A percentile compares a stretch with the other conserved stretches of the same genome.
These are phyloP conservation scores for Desoria tigrina DNA, from an alignment of 2,888 invertebrate species.

Conservation along the genomic window DNA sequence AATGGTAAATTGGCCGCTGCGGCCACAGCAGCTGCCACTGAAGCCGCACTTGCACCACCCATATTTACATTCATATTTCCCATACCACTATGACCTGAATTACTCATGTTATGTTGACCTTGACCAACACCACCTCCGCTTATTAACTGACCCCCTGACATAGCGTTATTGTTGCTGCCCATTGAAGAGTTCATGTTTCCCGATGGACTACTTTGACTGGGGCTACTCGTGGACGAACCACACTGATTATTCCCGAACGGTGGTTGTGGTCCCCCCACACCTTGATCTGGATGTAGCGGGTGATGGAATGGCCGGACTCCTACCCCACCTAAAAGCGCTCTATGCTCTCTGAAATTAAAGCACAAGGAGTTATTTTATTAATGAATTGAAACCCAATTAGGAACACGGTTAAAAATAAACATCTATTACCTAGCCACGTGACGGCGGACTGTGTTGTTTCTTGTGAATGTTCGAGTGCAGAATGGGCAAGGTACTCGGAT, in stretches of 20 bases:
- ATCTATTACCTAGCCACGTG: constrained; percentile 74
- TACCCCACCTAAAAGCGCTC: constrained; percentile 51
- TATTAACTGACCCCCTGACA: constrained; percentile 43
- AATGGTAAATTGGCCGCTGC: constrained; percentile 43
- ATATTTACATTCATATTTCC: constrained; percentile 47
- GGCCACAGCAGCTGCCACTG: constrained; percentile 46
- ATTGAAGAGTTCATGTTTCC: constrained; percentile 38
- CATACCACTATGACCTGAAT: constrained; percentile 43
- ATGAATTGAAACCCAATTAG: too few relatives aligned
- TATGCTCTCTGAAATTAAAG: constrained; percentile 66
- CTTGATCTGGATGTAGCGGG: constrained; percentile 50
- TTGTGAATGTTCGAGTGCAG: constrained; percentile 85
- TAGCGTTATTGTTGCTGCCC: constrained; percentile 38
- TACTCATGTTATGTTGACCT: constrained; percentile 40
- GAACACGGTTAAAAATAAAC: neutral
- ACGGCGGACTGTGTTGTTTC: constrained; percentile 87
- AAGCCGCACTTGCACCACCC: constrained; percentile 49
- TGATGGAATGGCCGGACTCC: constrained; percentile 49
- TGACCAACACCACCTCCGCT: constrained; percentile 43
- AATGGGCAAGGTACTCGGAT: constrained; percentile 89
- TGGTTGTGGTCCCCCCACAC: constrained; percentile 46
- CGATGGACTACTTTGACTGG: constrained; percentile 52
- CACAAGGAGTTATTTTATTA: too few relatives aligned
- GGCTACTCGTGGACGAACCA: constrained; percentile 49
- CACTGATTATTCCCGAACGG: constrained; percentile 34